phyloP scores from a whole-genome alignment of 2,797 vertebrate genomes.

The Taeniopygia guttata region DNA sequence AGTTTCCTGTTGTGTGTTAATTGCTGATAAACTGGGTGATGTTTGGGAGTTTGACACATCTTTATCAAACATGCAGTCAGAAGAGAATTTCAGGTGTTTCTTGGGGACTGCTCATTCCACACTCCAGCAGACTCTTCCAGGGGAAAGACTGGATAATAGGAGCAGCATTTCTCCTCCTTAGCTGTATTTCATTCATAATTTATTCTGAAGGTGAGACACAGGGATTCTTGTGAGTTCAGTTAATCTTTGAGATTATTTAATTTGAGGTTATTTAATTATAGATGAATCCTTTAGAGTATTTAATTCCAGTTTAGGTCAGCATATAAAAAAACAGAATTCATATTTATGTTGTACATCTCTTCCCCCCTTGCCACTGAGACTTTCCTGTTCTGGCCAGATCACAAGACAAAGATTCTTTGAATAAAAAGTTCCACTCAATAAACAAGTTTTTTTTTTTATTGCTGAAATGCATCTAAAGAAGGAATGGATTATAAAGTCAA shows the following conservation, averaged over 20 bases:
- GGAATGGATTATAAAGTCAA: background rate
- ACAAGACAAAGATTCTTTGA: background rate
- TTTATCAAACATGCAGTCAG: background rate
- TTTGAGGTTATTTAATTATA: conserved; percentile 5
- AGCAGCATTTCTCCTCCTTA: background rate
- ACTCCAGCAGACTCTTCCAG: background rate
- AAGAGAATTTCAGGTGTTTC: background rate
- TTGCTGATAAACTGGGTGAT: background rate
- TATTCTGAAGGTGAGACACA: background rate
- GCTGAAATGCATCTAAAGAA: background rate
- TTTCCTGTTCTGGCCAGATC: background rate
- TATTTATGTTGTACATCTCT: background rate
- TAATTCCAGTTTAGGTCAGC: background rate
- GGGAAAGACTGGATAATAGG: background rate
- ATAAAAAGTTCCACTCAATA: background rate
- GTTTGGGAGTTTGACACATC: background rate
- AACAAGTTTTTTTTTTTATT: background rate
- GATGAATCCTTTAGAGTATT: background rate
- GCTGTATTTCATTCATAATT: background rate
- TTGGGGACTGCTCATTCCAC: background rate
- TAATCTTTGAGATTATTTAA: conserved; percentile 4
- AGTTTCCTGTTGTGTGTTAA: background rate
- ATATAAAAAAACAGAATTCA: background rate
- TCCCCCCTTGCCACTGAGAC: background rate
- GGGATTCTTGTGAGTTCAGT: background rate